Conservation (phyloP, 1,140 invertebrate species). For the Drosophila santomea region DNA sequence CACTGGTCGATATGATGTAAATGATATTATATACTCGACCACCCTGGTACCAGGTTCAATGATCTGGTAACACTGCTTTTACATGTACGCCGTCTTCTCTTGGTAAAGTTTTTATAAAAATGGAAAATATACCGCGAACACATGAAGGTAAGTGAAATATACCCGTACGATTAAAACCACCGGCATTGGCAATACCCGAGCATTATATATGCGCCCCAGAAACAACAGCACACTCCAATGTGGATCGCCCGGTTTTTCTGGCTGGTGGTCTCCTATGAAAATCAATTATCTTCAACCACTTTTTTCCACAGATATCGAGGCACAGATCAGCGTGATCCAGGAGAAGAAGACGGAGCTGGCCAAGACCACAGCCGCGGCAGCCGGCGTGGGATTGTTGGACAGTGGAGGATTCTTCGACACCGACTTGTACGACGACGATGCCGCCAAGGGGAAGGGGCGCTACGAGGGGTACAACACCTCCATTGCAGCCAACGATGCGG, state of each 20-base stretch:
- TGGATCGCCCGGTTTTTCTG: constrained; percentile 9
- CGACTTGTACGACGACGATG: constrained; percentile 94
- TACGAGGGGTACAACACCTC: constrained; percentile 98
- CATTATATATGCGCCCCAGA: too few species aligned
- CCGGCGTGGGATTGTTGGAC: constrained; percentile 93
- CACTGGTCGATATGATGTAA: too few species aligned
- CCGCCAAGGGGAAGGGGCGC: constrained; percentile 88
- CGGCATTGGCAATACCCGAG: too few species aligned
- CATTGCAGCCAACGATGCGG: constrained; percentile 95
- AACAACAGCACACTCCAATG: too few species aligned
- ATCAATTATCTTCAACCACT: constrained; percentile 45
- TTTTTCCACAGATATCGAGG: constrained; percentile 93
- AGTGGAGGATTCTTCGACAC: constrained; percentile 94
- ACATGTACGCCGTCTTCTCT: constrained; percentile 62
- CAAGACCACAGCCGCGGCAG: constrained; percentile 87
- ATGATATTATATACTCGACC: too few species aligned
- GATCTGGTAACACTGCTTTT: constrained; percentile 34
- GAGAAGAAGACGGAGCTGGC: constrained; percentile 92
- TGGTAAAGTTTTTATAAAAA: constrained; percentile 78
- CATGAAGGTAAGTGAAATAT: constrained; percentile 91
- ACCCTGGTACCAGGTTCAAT: too few species aligned
- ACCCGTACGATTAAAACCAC: neutral
- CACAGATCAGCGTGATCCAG: constrained; percentile 95
- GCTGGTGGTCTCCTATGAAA: constrained; percentile 22
- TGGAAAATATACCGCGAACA: constrained; percentile 91